Evolutionary conservation across 1,140 invertebrate genomes (phyloP).

Genomic region (Magallana angulata): DNA sequence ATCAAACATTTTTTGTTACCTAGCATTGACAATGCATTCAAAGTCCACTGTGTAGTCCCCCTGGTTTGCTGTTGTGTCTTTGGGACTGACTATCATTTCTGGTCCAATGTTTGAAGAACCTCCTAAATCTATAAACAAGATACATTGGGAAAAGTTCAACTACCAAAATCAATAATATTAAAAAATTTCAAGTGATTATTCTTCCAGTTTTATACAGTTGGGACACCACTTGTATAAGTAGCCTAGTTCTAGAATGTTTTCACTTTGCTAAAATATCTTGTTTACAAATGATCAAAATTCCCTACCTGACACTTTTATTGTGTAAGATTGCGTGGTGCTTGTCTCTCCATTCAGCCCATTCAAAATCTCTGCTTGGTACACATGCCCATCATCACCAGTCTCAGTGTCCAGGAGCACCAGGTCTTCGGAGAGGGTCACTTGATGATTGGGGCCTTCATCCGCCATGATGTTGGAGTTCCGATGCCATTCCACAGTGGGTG

Average conservation of each 20-base stretch:
- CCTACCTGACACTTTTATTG: constrained; percentile 4
- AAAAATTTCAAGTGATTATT: too few species aligned
- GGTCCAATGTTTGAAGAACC: constrained; percentile 82
- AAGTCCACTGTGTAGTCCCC: constrained; percentile 88
- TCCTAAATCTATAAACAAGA: constrained; percentile 42
- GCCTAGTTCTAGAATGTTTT: too few species aligned
- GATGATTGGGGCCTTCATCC: neutral
- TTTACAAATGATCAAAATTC: too few species aligned
- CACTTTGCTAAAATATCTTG: too few species aligned
- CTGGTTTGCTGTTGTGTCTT: constrained; percentile 89
- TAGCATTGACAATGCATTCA: constrained; percentile 95
- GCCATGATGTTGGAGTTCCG: constrained; percentile 14
- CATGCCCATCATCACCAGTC: neutral
- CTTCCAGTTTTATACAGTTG: too few species aligned
- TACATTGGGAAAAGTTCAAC: neutral
- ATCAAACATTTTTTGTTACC: constrained; percentile 74
- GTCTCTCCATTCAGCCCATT: constrained; percentile 16
- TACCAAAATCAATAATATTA: too few species aligned
- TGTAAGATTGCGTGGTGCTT: neutral
- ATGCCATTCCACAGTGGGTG: constrained; percentile 15
- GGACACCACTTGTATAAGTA: too few species aligned
- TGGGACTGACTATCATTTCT: constrained; percentile 89
- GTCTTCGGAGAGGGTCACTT: neutral
- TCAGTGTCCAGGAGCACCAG: neutral
- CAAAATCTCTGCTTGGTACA: constrained; percentile 15